These are phyloP conservation scores for Drosophila obscura DNA, from an alignment of 1,140 invertebrate genomes.

Conservation along the genomic window DNA sequence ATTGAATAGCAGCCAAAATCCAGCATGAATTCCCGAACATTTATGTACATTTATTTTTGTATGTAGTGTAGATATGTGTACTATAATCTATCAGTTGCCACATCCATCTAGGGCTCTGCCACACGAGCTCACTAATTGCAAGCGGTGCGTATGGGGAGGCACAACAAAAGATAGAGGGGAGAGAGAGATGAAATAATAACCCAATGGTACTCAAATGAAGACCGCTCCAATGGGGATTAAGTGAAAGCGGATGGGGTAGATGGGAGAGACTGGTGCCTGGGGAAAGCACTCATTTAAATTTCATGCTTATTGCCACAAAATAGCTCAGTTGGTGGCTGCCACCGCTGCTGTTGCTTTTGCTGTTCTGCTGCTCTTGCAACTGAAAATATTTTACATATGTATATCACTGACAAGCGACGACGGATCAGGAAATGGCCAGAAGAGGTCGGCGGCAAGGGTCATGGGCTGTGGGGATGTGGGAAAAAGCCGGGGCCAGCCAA, in stretches of 20 bases:
- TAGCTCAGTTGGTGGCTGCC: constrained; percentile 70
- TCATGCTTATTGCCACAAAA: constrained; percentile 82
- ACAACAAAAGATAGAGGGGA: constrained; percentile 14
- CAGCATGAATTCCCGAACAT: constrained; percentile 11
- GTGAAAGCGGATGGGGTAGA: constrained; percentile 19
- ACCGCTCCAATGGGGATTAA: constrained; percentile 49
- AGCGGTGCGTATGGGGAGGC: constrained; percentile 58
- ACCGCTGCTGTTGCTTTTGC: constrained; percentile 30
- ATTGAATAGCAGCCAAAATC: constrained; percentile 46
- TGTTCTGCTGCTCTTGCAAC: constrained; percentile 27
- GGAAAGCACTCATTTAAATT: constrained; percentile 75
- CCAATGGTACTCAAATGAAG: constrained; percentile 59
- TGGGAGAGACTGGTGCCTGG: constrained; percentile 24
- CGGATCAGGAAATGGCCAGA: constrained; percentile 54
- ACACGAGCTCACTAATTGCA: constrained; percentile 68
- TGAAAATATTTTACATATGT: constrained; percentile 63
- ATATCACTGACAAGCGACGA: constrained; percentile 76
- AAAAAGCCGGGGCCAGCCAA: constrained; percentile 58
- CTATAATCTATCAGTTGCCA: constrained; percentile 44
- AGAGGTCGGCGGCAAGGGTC: constrained; percentile 1
- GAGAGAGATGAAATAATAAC: constrained; percentile 43
- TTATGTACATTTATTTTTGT: constrained; percentile 12
- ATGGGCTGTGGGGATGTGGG: constrained; percentile 3
- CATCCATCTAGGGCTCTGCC: constrained; percentile 22
- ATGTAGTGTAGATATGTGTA: background rate